Percentiles rank a stretch among this genome's conserved stretches.
Conservation (phyloP, 2,113 vertebrate genomes). For the Eupsittula cactorum region DNA sequence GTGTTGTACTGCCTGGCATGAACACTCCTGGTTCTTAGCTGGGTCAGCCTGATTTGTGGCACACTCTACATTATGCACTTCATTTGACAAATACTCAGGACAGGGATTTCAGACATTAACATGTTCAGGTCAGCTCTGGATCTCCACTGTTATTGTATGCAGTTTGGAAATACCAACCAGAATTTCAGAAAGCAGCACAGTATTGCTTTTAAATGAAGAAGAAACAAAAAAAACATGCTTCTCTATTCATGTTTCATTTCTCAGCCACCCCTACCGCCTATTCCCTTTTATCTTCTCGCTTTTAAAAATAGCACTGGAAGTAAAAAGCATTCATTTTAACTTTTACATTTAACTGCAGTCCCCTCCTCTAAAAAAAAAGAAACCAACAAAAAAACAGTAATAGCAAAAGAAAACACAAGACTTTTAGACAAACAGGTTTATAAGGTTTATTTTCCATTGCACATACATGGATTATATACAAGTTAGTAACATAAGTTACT, state of each 20-base stretch:
- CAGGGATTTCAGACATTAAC: not conserved
- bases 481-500: conserved; percentile 81
- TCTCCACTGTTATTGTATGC: not conserved
- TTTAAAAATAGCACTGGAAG: not conserved
- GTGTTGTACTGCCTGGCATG: not conserved
- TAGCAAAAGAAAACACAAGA: conserved; percentile 58
- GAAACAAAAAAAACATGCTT: not conserved
- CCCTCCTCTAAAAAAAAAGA: not conserved
- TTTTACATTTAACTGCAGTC: not conserved
- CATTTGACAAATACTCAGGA: not conserved
- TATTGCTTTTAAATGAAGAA: not conserved
- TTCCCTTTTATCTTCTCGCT: not conserved
- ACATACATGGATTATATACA: conserved; percentile 81
- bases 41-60: not conserved
- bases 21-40: not conserved
- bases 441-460: conserved; percentile 84
- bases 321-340: not conserved
- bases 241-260: not conserved
- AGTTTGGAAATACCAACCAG: not conserved
- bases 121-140: not conserved
- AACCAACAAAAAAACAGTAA: not conserved
- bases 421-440: conserved; percentile 78
- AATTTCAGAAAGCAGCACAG: not conserved
- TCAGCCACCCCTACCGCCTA: not conserved
- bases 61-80: not conserved